Percentiles rank a stretch among this genome's conserved stretches.
These are phyloP conservation scores for Anser brachyrhynchus DNA, from an alignment of 2,113 vertebrate species.

Conservation along the genomic window DNA sequence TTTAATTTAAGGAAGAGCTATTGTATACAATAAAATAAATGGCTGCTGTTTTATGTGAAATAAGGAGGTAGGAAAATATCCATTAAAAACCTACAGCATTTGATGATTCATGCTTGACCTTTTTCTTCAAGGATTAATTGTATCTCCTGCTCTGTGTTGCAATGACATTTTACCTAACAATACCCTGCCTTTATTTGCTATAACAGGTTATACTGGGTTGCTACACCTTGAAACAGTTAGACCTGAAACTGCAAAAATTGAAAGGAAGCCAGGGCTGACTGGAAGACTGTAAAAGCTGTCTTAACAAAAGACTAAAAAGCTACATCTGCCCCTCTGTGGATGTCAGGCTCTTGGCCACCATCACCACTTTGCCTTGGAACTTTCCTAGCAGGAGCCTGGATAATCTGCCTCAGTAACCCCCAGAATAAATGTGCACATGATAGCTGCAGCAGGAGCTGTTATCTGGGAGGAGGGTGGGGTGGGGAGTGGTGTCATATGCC, in stretches of 20 bases:
- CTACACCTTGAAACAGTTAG: background rate
- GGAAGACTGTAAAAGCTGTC: background rate
- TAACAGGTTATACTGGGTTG: background rate
- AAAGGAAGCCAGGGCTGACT: background rate
- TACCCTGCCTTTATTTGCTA: background rate
- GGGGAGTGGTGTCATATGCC: background rate
- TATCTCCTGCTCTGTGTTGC: background rate
- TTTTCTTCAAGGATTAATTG: conserved; percentile 21
- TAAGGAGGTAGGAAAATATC: background rate
- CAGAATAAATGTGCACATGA: background rate
- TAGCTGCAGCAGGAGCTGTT: no score
- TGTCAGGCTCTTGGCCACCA: background rate
- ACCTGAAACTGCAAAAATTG: background rate
- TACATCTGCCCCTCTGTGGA: background rate
- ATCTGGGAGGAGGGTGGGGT: no score
- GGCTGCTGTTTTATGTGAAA: background rate
- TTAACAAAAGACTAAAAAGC: background rate
- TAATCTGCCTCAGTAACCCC: background rate
- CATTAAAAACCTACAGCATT: background rate
- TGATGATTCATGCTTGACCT: conserved; percentile 37
- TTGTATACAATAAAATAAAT: background rate
- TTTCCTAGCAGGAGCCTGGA: background rate
- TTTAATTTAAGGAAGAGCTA: conserved; percentile 8
- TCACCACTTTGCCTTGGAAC: background rate
- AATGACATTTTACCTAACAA: conserved; percentile 11